Percentiles rank a stretch among this genome's conserved stretches.
Evolutionary conservation across 1,140 invertebrate genomes (phyloP).

Genomic region (Sycobia sp.): DNA sequence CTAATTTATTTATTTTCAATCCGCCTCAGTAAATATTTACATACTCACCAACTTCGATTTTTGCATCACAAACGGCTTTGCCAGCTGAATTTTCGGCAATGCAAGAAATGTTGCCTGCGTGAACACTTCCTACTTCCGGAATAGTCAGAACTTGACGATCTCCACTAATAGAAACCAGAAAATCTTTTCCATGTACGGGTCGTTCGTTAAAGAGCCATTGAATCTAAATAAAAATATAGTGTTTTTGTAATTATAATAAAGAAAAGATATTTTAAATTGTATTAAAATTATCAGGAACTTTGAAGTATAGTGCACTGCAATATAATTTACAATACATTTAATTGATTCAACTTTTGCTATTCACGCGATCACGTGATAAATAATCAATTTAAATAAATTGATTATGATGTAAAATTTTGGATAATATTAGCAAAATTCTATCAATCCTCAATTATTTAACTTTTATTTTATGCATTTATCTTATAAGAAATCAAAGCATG

Average conservation of each 20-base stretch:
- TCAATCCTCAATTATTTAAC: neutral
- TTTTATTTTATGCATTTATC: too few relatives aligned
- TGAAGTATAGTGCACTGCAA: too few relatives aligned
- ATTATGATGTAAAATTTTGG: neutral
- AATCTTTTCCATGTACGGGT: constrained; percentile 72
- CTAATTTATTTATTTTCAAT: too few relatives aligned
- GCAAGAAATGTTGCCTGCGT: constrained; percentile 72
- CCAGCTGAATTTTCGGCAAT: constrained; percentile 78
- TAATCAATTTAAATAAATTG: neutral
- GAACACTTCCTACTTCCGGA: constrained; percentile 63
- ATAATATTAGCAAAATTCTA: neutral
- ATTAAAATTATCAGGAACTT: too few relatives aligned
- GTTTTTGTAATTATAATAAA: too few relatives aligned
- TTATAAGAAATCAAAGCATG: too few relatives aligned
- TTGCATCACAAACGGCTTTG: constrained; percentile 70
- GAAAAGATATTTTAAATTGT: too few relatives aligned
- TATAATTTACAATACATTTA: too few relatives aligned
- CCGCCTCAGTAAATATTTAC: neutral
- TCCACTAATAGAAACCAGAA: constrained; percentile 73
- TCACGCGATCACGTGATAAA: too few relatives aligned
- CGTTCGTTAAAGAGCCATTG: constrained; percentile 76
- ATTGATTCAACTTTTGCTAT: too few relatives aligned
- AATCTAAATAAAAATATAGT: constrained; percentile 58
- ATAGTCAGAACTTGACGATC: constrained; percentile 74
- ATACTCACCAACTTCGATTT: constrained; percentile 64